Conservation (phyloP, 64 coral and sea anemone species). For the Montipora foliosa region DNA sequence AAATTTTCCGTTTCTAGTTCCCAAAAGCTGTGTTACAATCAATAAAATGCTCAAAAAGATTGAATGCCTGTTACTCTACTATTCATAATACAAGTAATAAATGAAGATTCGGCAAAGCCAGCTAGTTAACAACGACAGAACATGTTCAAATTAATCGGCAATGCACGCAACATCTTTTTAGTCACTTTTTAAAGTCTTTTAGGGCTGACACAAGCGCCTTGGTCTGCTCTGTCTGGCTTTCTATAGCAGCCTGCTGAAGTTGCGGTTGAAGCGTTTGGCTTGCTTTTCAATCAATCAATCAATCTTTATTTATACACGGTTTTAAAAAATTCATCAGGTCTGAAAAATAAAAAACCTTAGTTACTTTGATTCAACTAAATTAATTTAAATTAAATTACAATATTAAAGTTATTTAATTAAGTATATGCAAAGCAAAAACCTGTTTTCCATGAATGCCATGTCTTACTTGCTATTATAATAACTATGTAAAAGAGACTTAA, state of each 20-base stretch:
- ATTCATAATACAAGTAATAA: not conserved
- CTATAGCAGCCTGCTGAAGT: slow-evolving; percentile 12
- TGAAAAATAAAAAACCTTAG: no score
- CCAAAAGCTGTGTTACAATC: slow-evolving; percentile 6
- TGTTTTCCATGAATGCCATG: no score
- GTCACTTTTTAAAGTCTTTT: slow-evolving; percentile 16
- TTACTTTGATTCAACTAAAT: no score
- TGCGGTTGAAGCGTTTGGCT: not conserved
- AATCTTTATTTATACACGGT: no score
- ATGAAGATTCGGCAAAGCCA: slow-evolving; percentile 1
- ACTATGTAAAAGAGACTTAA: no score
- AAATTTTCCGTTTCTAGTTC: not conserved
- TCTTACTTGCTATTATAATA: no score
- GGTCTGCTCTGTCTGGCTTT: slow-evolving; percentile 27
- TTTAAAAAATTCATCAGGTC: no score
- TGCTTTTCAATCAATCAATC: no score
- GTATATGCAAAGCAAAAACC: no score
- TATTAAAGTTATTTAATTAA: no score
- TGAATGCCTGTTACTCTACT: not conserved
- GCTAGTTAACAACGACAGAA: not conserved
- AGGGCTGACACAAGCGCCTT: slow-evolving; percentile 3
- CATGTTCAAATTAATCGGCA: not conserved
- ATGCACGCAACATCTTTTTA: slow-evolving; percentile 4
- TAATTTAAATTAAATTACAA: no score
- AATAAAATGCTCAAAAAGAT: slow-evolving; percentile 6